phyloP scores from a whole-genome alignment of 30 jellyfish, hydroid and myxozoan species.

The Cassiopea andromeda region DNA sequence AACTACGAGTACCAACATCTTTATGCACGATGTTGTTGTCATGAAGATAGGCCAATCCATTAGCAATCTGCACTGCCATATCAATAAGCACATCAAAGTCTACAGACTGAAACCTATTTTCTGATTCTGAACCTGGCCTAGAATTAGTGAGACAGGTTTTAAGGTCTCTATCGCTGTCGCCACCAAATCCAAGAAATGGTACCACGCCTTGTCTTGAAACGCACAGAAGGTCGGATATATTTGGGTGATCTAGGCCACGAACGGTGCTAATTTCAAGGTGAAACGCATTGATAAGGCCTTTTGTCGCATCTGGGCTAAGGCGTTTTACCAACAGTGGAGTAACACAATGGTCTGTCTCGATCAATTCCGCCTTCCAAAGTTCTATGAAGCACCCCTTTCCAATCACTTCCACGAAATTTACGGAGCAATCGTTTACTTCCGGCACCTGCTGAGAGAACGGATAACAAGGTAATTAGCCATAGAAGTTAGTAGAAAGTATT shows the following conservation, averaged over 20 bases:
- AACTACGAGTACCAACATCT: conserved; percentile 88
- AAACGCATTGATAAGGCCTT: conserved; percentile 55
- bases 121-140: conserved; percentile 27
- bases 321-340: conserved; percentile 65
- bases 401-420: conserved; percentile 55
- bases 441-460: conserved; percentile 37
- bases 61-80: conserved; percentile 68
- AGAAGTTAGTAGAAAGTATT: too few species aligned
- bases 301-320: conserved; percentile 72
- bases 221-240: conserved; percentile 66
- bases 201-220: conserved; percentile 75
- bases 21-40: conserved; percentile 68
- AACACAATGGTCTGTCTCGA: conserved; percentile 15
- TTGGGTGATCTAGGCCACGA: conserved; percentile 72
- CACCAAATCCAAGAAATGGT: conserved; percentile 81
- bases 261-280: conserved; percentile 70
- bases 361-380: conserved; percentile 82
- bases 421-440: conserved; percentile 66
- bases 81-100: conserved; percentile 27
- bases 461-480: background rate
- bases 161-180: conserved; percentile 56
- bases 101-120: conserved; percentile 6
- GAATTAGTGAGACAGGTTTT: conserved; percentile 47
- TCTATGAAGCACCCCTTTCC: conserved; percentile 83
- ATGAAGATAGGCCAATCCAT: conserved; percentile 85